Percentiles rank a stretch among this genome's conserved stretches.
Evolutionary conservation across 1,140 invertebrate species (phyloP).

Genomic region (Caenorhabditis briggsae): DNA sequence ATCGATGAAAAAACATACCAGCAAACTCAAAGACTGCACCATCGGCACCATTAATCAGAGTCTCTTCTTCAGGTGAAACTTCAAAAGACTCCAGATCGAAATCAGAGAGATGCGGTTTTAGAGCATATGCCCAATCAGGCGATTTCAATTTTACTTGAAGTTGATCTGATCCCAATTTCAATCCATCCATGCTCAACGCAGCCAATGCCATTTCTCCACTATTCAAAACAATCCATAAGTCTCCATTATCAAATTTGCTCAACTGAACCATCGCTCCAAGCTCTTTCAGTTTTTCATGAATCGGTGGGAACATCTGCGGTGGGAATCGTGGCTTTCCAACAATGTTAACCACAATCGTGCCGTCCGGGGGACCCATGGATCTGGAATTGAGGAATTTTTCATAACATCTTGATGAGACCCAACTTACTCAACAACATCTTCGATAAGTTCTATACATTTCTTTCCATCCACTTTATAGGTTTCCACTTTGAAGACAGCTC

Average conservation of each 20-base stretch:
- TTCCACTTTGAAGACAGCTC: conserved; percentile 70
- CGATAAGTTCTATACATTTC: conserved; percentile 68
- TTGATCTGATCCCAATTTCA: conserved; percentile 43
- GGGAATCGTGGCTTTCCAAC: conserved; percentile 68
- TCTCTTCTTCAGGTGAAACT: conserved; percentile 1
- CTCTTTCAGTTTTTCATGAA: conserved; percentile 69
- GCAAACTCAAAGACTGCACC: conserved; percentile 54
- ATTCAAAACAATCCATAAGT: conserved; percentile 71
- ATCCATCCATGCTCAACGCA: conserved; percentile 76
- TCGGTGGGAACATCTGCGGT: conserved; percentile 64
- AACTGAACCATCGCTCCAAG: conserved; percentile 65
- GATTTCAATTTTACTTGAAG: conserved; percentile 49
- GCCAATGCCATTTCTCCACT: conserved; percentile 74
- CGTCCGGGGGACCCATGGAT: conserved; percentile 74
- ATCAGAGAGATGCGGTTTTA: conserved; percentile 19
- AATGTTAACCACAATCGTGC: conserved; percentile 71
- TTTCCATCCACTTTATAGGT: conserved; percentile 66
- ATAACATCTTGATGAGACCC: neutral
- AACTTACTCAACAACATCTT: conserved; percentile 69
- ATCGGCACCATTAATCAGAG: neutral
- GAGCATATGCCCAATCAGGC: conserved; percentile 50
- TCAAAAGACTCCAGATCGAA: conserved; percentile 12
- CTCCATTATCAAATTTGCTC: conserved; percentile 66
- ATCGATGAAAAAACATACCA: neutral
- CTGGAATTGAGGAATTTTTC: conserved; percentile 63